Base-by-base conservation (phyloP, 2,888 invertebrate genomes). In the Chymomyza fuscimana region DNA sequence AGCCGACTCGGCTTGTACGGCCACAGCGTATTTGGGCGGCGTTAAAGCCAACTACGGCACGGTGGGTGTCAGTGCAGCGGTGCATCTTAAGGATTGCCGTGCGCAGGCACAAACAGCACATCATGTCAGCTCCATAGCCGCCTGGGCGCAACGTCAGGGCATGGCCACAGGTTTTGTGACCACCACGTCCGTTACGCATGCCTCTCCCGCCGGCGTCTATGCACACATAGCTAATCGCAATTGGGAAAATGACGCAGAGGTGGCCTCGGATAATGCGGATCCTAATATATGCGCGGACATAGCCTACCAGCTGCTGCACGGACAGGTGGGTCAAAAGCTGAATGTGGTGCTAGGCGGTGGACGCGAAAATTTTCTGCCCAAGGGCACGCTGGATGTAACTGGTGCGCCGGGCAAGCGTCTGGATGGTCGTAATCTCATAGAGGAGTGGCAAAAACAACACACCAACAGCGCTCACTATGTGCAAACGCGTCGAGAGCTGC, bases 1-100 rank as follows among this genome's bases (percentile, higher is more conserved):
- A 0, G 94, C 97, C 0, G 97, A 97, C 88, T 97, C 97, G 0
- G 97, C 97, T 0, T 96, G 96, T 86, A 95, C 96, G 2, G 96
- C 96, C 0, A 97, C 97, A 0, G 96, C 97, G 0, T 96, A 96
- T 89, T 92, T 96, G 25, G 93, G 94, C 2, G 97, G 97, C 0
- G 95, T 96, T 0, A 97, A 97, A 91, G 95, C 94, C 58, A 96
- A 96, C 90, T 94, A 94, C 78, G 95, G 94, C 7, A 96, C 96
- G 0, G 93, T 97, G 51, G 97, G 97, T 15, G 93, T 97, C 0
- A 94, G 94, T 15, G 95, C 94, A 0, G 93, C 93, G 0, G 96
- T 95, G 0, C 92, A 91, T 63, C 91, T 94, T 3, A 93, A 94
- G 2, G 94, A 96, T 89, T 97, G 96, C 87, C 88, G 92, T 2